Conservation (phyloP, 2,113 vertebrate genomes). For the Cyphomyrus discorhynchus region DNA sequence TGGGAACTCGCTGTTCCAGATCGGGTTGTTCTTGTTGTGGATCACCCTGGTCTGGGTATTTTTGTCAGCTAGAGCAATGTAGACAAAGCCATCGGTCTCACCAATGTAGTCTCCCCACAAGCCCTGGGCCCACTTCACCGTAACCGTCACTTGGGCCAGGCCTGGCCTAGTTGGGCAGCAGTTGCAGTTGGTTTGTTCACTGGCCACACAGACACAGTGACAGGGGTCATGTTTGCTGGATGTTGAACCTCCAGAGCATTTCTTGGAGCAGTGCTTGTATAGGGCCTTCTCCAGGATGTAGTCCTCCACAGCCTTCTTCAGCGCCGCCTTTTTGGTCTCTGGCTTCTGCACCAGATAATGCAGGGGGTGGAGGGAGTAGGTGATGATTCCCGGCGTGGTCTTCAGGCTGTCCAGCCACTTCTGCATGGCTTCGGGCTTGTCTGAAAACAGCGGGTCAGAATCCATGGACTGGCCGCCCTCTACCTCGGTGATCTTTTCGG, state of each 20-base stretch:
- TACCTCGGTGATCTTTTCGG: too few relatives aligned
- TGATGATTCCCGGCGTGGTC: too few relatives aligned
- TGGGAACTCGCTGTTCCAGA: neutral
- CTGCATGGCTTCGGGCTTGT: too few relatives aligned
- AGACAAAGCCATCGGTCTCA: slow-evolving; percentile 32
- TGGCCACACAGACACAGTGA: slow-evolving; percentile 43
- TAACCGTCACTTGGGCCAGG: slow-evolving; percentile 43
- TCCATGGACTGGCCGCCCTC: too few relatives aligned
- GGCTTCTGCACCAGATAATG: slow-evolving; percentile 36
- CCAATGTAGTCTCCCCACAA: slow-evolving; percentile 43
- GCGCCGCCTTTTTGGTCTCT: slow-evolving; percentile 16
- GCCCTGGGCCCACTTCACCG: neutral
- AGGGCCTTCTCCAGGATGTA: slow-evolving; percentile 45
- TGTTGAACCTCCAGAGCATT: slow-evolving; percentile 35
- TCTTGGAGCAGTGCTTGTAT: slow-evolving; percentile 40
- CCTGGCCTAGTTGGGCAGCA: slow-evolving; percentile 53
- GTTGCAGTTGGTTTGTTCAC: slow-evolving; percentile 10
- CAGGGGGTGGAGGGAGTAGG: too few relatives aligned
- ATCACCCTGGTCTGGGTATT: neutral
- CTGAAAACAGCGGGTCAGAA: too few relatives aligned
- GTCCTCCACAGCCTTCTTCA: slow-evolving; percentile 45
- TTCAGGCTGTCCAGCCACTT: too few relatives aligned
- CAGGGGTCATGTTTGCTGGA: slow-evolving; percentile 37
- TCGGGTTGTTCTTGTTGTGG: neutral
- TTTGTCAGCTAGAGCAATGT: neutral